A percentile compares a stretch with the other conserved stretches of the same genome.
Conservation (phyloP, 2,113 vertebrate genomes). For the Equus quagga region DNA sequence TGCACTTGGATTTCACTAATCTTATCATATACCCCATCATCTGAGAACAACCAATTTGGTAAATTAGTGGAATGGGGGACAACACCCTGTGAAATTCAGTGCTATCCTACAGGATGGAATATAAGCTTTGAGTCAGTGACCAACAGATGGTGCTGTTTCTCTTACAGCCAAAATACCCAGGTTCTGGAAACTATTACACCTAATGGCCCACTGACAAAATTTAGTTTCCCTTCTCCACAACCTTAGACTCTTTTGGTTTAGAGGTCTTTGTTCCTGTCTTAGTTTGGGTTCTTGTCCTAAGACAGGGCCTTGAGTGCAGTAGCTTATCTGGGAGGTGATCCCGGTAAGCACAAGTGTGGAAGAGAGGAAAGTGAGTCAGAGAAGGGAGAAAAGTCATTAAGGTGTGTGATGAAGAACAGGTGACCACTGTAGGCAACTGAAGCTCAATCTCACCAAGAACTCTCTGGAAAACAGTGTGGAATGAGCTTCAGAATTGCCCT, state of each 20-base stretch:
- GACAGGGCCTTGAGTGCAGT: neutral
- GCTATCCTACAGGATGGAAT: neutral
- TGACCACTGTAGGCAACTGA: neutral
- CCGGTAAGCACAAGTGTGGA: neutral
- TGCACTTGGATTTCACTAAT: neutral
- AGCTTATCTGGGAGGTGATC: neutral
- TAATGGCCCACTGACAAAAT: neutral
- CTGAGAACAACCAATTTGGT: neutral
- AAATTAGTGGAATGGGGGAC: neutral
- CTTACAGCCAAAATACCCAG: neutral
- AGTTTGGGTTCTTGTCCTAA: slow-evolving; percentile 13
- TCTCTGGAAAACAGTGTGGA: neutral
- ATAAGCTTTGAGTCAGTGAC: slow-evolving; percentile 5
- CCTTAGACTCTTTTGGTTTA: neutral
- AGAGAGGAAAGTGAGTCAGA: neutral
- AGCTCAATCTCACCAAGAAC: neutral
- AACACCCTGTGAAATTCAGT: neutral
- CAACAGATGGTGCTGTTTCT: slow-evolving; percentile 68
- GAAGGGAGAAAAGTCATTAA: neutral
- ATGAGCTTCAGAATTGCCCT: neutral
- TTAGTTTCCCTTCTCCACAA: neutral
- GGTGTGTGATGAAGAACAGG: neutral
- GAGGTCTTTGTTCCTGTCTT: neutral
- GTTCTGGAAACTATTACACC: neutral
- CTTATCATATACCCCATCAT: neutral